Evolutionary conservation across 2,888 invertebrate species (phyloP).

Genomic region (Furcula furcula): DNA sequence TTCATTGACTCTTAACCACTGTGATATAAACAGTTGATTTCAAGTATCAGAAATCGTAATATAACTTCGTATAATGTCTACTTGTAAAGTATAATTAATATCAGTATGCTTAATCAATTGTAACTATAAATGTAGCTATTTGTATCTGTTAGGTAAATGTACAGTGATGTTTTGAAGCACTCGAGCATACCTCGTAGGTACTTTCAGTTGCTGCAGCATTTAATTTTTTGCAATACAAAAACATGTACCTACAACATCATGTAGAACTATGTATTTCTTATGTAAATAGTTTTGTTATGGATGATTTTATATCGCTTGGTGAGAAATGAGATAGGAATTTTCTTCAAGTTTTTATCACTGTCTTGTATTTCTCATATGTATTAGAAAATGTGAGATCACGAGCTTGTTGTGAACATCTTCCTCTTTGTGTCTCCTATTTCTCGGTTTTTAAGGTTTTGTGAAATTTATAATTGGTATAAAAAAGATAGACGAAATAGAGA

Average conservation of each 20-base stretch:
- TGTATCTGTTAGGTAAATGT: constrained; percentile 21
- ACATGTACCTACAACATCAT: constrained; percentile 8
- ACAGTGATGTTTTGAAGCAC: constrained; percentile 16
- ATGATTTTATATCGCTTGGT: constrained; percentile 15
- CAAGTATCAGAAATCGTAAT: constrained; percentile 1
- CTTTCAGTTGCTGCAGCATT: constrained; percentile 24
- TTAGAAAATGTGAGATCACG: too few species aligned
- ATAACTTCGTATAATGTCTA: constrained; percentile 9
- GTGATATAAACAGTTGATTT: constrained; percentile 46
- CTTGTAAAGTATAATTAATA: constrained; percentile 31
- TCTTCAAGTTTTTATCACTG: too few species aligned
- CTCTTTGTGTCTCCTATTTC: too few species aligned
- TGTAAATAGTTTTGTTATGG: constrained; percentile 23
- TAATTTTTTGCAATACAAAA: constrained; percentile 16
- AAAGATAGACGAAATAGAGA: too few species aligned
- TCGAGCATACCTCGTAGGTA: constrained; percentile 8
- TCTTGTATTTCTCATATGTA: too few species aligned
- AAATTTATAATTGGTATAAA: too few species aligned
- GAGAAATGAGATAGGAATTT: too few species aligned
- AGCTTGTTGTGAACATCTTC: too few species aligned
- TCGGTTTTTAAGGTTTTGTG: too few species aligned
- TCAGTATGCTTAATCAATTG: constrained; percentile 30
- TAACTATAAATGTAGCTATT: constrained; percentile 28
- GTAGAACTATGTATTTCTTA: constrained; percentile 17
- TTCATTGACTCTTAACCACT: constrained; percentile 41